These are phyloP conservation scores for Equus przewalskii DNA, from an alignment of 2,113 vertebrate species.

Conservation along the genomic window DNA sequence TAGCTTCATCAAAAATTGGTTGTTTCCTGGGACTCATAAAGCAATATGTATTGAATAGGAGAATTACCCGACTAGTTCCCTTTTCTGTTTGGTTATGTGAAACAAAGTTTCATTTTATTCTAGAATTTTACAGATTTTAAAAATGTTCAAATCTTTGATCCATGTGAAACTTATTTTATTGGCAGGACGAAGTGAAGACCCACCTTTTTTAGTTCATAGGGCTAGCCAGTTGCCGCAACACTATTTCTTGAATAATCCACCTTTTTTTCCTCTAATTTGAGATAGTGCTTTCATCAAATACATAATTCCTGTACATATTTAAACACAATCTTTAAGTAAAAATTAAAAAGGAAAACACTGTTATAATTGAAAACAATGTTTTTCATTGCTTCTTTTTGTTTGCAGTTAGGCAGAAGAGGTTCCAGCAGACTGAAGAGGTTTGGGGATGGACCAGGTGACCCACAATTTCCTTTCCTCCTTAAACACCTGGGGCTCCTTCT, in stretches of 20 bases:
- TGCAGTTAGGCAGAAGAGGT: background rate
- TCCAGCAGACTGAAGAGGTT: background rate
- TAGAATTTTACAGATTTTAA: background rate
- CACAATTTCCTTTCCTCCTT: background rate
- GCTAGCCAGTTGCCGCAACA: background rate
- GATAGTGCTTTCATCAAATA: background rate
- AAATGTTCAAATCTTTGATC: background rate
- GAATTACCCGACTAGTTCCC: background rate
- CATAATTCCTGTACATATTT: background rate
- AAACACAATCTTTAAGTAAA: background rate
- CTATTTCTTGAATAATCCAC: background rate
- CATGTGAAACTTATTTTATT: constrained; percentile 19
- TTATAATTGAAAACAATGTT: background rate
- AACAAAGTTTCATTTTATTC: background rate
- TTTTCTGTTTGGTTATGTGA: background rate
- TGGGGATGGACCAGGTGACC: background rate
- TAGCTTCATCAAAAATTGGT: background rate
- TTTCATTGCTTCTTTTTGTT: background rate
- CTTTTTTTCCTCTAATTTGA: background rate
- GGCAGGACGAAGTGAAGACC: background rate
- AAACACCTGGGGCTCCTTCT: background rate
- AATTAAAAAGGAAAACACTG: background rate
- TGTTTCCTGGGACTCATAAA: background rate
- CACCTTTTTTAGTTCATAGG: background rate
- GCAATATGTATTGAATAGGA: background rate